Conservation (phyloP, 2,888 invertebrate species). For the Cepaea hortensis region DNA sequence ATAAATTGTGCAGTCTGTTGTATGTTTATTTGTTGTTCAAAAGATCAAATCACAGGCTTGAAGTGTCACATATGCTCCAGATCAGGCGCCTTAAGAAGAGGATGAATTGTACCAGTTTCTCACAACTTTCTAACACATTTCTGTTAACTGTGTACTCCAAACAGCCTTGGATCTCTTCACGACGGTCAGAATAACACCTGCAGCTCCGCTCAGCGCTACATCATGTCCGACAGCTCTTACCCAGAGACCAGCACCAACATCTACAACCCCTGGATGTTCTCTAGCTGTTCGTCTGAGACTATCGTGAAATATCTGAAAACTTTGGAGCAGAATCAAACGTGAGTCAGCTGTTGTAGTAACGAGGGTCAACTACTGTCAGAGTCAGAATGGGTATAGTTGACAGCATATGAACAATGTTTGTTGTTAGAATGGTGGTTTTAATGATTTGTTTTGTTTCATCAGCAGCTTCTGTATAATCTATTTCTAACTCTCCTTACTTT, state of each 20-base stretch:
- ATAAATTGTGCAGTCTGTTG: no score
- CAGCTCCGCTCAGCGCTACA: slow-evolving; percentile 58
- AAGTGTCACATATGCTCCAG: no score
- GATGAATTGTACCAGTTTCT: background rate
- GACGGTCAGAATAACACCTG: slow-evolving; percentile 65
- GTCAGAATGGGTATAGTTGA: no score
- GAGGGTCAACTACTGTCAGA: background rate
- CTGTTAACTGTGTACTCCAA: background rate
- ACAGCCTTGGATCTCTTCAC: slow-evolving; percentile 64
- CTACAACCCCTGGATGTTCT: slow-evolving; percentile 64
- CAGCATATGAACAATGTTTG: no score
- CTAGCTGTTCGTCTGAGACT: slow-evolving; percentile 54
- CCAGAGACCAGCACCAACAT: slow-evolving; percentile 40
- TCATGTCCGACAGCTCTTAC: slow-evolving; percentile 58
- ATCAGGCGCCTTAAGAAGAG: no score
- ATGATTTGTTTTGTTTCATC: no score
- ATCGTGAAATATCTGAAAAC: background rate
- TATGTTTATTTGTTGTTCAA: no score
- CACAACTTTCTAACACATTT: background rate
- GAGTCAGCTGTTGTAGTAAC: background rate
- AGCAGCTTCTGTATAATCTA: no score
- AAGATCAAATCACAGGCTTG: no score
- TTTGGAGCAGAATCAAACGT: background rate
- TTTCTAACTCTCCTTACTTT: no score
- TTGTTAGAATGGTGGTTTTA: no score